Evolutionary conservation across 2,797 vertebrate genomes (phyloP).

Genomic region (Urosaurus nigricauda): DNA sequence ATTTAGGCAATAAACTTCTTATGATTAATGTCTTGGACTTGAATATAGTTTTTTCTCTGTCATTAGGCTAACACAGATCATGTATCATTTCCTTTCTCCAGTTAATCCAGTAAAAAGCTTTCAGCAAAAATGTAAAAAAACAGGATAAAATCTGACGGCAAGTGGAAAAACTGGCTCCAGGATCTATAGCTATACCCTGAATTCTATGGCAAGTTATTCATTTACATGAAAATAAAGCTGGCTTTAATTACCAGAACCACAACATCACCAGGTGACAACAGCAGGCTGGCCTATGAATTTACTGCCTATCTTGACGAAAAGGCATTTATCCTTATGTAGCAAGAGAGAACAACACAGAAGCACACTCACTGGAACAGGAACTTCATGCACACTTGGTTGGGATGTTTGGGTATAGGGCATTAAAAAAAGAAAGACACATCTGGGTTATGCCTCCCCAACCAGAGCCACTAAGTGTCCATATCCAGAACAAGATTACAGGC

Average conservation of each 20-base stretch:
- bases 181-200: not conserved
- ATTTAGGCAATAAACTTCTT: not conserved
- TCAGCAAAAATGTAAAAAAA: constrained; percentile 2
- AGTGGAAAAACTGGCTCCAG: constrained; percentile 1
- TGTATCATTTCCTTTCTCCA: constrained; percentile 24
- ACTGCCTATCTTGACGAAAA: not conserved
- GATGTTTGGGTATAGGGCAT: not conserved
- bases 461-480: not conserved
- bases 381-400: not conserved
- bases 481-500: not conserved
- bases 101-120: constrained; percentile 8
- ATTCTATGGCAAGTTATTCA: not conserved
- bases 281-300: not conserved
- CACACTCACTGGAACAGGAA: not conserved
- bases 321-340: not conserved
- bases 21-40: not conserved
- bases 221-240: constrained; percentile 8
- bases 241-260: constrained; percentile 18
- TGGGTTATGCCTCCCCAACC: not conserved
- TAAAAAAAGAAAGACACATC: not conserved
- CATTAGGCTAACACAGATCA: constrained; percentile 10
- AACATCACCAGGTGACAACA: constrained; percentile 7
- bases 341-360: not conserved
- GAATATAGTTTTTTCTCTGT: not conserved
- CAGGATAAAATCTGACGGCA: not conserved